phyloP scores from a whole-genome alignment of 2,113 vertebrate genomes.

The Pangasianodon gigas region DNA sequence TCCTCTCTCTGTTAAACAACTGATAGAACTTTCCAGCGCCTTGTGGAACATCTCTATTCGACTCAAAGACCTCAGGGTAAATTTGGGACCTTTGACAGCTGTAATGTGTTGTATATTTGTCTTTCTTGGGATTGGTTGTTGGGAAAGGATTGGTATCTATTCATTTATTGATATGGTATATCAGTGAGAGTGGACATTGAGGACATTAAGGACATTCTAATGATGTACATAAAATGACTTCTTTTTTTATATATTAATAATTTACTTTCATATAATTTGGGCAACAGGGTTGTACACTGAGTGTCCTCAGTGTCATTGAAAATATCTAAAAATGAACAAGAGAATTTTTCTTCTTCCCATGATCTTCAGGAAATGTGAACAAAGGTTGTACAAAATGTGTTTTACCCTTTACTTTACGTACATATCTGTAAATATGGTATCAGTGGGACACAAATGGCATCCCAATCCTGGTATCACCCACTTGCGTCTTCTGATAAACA shows the following conservation, averaged over 20 bases:
- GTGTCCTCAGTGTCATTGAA: background rate
- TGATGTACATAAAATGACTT: background rate
- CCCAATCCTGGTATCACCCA: background rate
- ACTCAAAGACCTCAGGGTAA: background rate
- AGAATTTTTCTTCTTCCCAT: background rate
- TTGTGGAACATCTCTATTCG: background rate
- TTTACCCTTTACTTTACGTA: background rate
- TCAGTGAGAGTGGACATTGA: background rate
- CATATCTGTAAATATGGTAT: background rate
- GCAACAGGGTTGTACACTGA: background rate
- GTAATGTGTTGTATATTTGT: background rate
- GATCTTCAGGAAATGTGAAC: background rate
- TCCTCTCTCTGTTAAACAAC: background rate
- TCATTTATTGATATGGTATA: background rate
- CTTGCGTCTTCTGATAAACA: background rate
- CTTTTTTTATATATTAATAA: too few relatives aligned
- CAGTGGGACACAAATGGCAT: background rate
- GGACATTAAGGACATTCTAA: background rate
- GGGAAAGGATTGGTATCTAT: background rate
- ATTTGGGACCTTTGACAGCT: background rate
- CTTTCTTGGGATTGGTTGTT: background rate
- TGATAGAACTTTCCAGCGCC: background rate
- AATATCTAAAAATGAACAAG: background rate
- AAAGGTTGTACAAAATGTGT: background rate
- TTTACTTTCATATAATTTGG: background rate